phyloP scores from a whole-genome alignment of 2,888 invertebrate species.

The Pantelozetes paolii region DNA sequence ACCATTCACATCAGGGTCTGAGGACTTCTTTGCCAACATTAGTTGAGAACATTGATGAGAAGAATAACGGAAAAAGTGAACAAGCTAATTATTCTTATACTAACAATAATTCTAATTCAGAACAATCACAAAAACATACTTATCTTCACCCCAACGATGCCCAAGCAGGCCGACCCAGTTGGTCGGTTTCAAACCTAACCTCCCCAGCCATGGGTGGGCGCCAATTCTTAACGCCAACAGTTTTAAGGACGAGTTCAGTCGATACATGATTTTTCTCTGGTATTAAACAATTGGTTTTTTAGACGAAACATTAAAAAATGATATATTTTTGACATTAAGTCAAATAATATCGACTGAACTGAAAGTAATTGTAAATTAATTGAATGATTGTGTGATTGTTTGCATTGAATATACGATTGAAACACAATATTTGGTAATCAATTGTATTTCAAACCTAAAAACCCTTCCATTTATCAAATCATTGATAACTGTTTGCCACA shows the following conservation, averaged over 20 bases:
- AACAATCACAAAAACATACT: constrained; percentile 42
- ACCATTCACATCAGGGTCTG: constrained; percentile 11
- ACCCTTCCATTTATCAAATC: constrained; percentile 1
- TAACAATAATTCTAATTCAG: not conserved
- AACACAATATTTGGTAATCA: not conserved
- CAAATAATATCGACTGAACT: too few relatives aligned
- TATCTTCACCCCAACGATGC: constrained; percentile 48
- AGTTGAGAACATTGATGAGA: constrained; percentile 38
- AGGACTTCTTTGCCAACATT: constrained; percentile 40
- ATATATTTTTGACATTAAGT: not conserved
- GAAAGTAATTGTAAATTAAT: too few relatives aligned
- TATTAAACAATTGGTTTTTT: not conserved
- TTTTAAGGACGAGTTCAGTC: constrained; percentile 41
- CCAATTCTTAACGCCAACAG: constrained; percentile 44
- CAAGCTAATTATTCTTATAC: constrained; percentile 18
- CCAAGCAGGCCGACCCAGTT: constrained; percentile 45
- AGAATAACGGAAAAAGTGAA: constrained; percentile 1
- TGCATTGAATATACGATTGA: too few relatives aligned
- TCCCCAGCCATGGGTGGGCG: constrained; percentile 48
- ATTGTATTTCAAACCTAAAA: not conserved
- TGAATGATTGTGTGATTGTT: too few relatives aligned
- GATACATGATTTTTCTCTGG: constrained; percentile 36
- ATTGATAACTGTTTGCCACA: not conserved
- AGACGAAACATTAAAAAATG: not conserved
- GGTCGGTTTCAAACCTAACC: constrained; percentile 46